These are phyloP conservation scores for Sander lucioperca DNA, from an alignment of 2,113 vertebrate species.

Conservation along the genomic window DNA sequence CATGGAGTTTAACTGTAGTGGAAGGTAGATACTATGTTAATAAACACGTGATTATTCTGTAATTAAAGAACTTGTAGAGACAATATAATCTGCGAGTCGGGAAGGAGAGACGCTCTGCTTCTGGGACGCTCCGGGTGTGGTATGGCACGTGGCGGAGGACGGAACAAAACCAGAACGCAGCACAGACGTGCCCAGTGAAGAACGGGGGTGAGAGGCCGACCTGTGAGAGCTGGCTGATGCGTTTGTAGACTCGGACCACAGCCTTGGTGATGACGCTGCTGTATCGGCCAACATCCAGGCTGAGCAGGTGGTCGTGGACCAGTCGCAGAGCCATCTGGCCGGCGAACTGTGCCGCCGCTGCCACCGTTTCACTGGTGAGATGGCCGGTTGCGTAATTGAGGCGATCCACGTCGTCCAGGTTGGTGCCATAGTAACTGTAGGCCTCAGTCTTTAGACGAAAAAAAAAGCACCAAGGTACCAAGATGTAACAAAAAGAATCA, in stretches of 20 bases:
- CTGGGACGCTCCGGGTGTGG: too few relatives aligned
- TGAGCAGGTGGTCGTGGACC: constrained; percentile 86
- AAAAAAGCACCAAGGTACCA: background rate
- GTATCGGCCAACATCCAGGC: constrained; percentile 87
- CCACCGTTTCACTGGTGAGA: constrained; percentile 49
- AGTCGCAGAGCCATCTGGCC: constrained; percentile 89
- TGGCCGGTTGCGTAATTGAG: constrained; percentile 63
- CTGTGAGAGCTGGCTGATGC: constrained; percentile 17
- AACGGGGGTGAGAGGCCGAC: constrained; percentile 22
- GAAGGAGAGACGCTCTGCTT: too few relatives aligned
- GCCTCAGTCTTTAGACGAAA: constrained; percentile 24
- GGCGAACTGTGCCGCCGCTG: constrained; percentile 86
- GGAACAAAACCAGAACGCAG: too few relatives aligned
- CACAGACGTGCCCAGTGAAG: too few relatives aligned
- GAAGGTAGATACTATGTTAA: too few relatives aligned
- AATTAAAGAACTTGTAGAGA: too few relatives aligned
- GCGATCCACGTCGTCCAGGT: constrained; percentile 75
- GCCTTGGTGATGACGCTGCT: constrained; percentile 50
- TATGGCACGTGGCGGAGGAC: too few relatives aligned
- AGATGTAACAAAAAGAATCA: background rate
- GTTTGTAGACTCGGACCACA: constrained; percentile 36
- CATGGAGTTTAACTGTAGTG: too few relatives aligned
- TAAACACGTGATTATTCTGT: too few relatives aligned
- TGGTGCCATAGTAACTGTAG: constrained; percentile 86
- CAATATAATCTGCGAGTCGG: too few relatives aligned